Evolutionary conservation across 1,140 invertebrate genomes (phyloP), one percentile per base, ranked within the genome.

Genomic region (Lordiphosa mommai): DNA sequence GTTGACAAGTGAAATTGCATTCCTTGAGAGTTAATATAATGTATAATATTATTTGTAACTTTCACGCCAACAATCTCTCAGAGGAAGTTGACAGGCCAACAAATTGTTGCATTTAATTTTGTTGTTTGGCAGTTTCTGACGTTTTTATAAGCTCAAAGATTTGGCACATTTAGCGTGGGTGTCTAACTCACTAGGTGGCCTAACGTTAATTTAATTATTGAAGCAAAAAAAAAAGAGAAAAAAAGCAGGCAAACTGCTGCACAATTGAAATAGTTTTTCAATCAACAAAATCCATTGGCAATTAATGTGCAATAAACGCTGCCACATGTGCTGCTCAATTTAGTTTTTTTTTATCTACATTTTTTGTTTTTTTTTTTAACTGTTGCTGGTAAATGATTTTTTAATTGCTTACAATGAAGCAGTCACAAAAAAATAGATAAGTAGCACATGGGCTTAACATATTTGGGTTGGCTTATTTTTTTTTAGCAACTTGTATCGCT

Each of bases 251-350:
- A 30, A 65, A 53, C 59, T 44, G 17, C 43, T 14, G 36, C 37
- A 29, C 59, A 59, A 72, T 79, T 63, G 52, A 59, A 79, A 79
- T 68, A 60, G 63, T 69, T 77, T 79, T 79, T 27, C 52, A 72
- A 77, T 72, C 58, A 63, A 27, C 23, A 27, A 27, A 27, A 72
- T 68, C 5, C 23, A 27, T 27, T 27, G 50, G 60, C 73, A 72
- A 76, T 77, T 76, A 76, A 67, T 47, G 49, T 47, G 51, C 59
- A 29, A 51, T 43, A 63, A 63, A 63, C 16, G 58, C 23, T 7
- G 23, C 23, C 23, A 27, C 23, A 27, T 27, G 23, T 27, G 23
- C 7, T 5, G 23, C 23, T 27, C 23, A 27, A 27, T 27, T 27
- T 27, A 27, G 23, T 27, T 27, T 27, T 27, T 27, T 27, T 27